These are phyloP conservation scores for Euwallacea similis DNA, from an alignment of 1,140 invertebrate species.

Conservation along the genomic window DNA sequence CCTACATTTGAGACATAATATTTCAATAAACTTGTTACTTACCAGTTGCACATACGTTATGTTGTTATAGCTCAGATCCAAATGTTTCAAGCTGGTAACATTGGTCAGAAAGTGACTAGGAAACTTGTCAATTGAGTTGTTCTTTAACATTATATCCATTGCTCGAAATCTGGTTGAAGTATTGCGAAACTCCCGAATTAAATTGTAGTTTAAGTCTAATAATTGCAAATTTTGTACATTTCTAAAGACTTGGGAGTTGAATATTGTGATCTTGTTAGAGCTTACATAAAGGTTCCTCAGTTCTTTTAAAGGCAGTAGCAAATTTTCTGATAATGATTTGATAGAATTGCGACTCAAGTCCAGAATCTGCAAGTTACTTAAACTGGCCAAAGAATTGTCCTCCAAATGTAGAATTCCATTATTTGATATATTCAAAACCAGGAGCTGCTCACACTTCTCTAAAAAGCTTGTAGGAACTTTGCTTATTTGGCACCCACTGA, in stretches of 20 bases:
- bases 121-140: constrained; percentile 8
- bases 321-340: constrained; percentile 9
- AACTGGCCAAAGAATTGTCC: constrained; percentile 11
- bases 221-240: too few relatives aligned
- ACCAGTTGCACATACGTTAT: constrained; percentile 1
- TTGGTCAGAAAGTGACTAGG: neutral
- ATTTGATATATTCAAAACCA: constrained; percentile 13
- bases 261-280: constrained; percentile 21
- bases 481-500: constrained; percentile 9
- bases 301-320: constrained; percentile 15
- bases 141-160: constrained; percentile 12
- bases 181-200: too few relatives aligned
- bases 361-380: constrained; percentile 31
- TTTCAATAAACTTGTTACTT: neutral
- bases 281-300: constrained; percentile 21
- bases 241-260: constrained; percentile 13
- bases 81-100: neutral
- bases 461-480: constrained; percentile 13
- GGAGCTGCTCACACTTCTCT: neutral
- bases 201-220: too few relatives aligned
- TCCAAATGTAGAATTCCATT: constrained; percentile 7
- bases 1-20: too few relatives aligned
- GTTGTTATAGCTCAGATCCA: constrained; percentile 18
- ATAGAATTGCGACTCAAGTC: constrained; percentile 42
- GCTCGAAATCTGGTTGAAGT: too few relatives aligned